A percentile compares a stretch with the other conserved stretches of the same genome.
Conservation (phyloP, 1,140 invertebrate genomes). For the Drosophila carrolli region DNA sequence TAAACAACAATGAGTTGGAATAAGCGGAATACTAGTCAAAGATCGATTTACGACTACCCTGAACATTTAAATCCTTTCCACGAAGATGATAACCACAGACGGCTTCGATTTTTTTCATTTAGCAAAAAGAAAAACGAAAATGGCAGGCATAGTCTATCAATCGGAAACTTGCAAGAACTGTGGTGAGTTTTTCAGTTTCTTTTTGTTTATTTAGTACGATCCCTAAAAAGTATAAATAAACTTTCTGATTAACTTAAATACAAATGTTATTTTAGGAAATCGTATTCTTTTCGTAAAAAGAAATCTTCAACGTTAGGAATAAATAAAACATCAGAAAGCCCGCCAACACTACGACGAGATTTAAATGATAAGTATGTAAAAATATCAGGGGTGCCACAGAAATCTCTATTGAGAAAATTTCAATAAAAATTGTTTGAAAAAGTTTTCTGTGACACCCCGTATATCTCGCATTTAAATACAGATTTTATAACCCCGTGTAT, state of each 20-base stretch:
- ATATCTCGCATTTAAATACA: background rate
- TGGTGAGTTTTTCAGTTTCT: constrained; percentile 80
- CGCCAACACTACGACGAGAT: constrained; percentile 63
- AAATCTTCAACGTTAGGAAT: constrained; percentile 83
- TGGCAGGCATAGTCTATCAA: constrained; percentile 86
- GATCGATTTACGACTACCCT: constrained; percentile 88
- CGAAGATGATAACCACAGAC: constrained; percentile 88
- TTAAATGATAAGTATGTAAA: constrained; percentile 35
- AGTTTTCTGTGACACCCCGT: no score
- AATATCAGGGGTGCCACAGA: background rate
- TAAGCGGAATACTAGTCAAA: constrained; percentile 71
- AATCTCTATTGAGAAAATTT: no score
- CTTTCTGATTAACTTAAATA: background rate
- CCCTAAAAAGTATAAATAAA: constrained; percentile 8
- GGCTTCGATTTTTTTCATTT: constrained; percentile 86
- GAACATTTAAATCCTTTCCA: constrained; percentile 90
- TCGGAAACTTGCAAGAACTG: constrained; percentile 86
- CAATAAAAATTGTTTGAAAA: no score
- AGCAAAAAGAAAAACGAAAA: constrained; percentile 75
- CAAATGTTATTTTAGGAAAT: constrained; percentile 51
- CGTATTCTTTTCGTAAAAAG: constrained; percentile 81
- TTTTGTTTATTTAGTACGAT: background rate
- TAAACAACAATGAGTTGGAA: constrained; percentile 48
- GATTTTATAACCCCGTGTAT: background rate
- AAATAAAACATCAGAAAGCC: constrained; percentile 84